phyloP scores from a whole-genome alignment of 2,888 invertebrate species.

The Chromoteleia sp. region DNA sequence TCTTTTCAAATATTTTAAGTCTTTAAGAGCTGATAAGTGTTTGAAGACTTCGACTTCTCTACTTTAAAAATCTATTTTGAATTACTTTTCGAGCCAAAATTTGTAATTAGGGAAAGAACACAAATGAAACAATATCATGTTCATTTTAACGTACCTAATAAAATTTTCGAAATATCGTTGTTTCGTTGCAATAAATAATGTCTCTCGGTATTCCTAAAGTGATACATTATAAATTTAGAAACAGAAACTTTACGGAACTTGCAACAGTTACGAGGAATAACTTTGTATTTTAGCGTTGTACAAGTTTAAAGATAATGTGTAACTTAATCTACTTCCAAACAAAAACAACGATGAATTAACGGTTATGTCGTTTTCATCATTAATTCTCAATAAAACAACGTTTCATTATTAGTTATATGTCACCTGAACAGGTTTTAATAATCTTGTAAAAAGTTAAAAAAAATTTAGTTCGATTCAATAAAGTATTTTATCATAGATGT shows the following conservation, averaged over 20 bases:
- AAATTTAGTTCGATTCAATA: too few relatives aligned
- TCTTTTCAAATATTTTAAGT: too few relatives aligned
- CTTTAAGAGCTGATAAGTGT: too few relatives aligned
- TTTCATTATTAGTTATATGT: not conserved
- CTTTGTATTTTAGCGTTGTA: conserved; percentile 32
- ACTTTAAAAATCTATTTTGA: too few relatives aligned
- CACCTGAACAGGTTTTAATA: not conserved
- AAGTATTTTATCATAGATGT: too few relatives aligned
- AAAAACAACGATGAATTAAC: conserved; percentile 11
- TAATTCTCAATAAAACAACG: not conserved
- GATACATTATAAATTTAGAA: conserved; percentile 40
- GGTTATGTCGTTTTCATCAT: conserved; percentile 4
- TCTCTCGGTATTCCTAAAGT: conserved; percentile 3
- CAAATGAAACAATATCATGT: not conserved
- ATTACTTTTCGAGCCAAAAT: too few relatives aligned
- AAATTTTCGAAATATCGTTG: conserved; percentile 18
- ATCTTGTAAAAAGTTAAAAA: not conserved
- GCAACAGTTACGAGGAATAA: conserved; percentile 23
- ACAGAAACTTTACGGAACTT: conserved; percentile 34
- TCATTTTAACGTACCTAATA: conserved; percentile 9
- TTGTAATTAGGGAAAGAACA: too few relatives aligned
- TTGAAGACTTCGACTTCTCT: too few relatives aligned
- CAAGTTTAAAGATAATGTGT: conserved; percentile 35
- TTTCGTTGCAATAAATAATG: conserved; percentile 34
- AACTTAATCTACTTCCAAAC: conserved; percentile 26